Evolutionary conservation across 2,113 vertebrate genomes (phyloP), one percentile per base, ranked within the genome.

Genomic region (Pagrus major): DNA sequence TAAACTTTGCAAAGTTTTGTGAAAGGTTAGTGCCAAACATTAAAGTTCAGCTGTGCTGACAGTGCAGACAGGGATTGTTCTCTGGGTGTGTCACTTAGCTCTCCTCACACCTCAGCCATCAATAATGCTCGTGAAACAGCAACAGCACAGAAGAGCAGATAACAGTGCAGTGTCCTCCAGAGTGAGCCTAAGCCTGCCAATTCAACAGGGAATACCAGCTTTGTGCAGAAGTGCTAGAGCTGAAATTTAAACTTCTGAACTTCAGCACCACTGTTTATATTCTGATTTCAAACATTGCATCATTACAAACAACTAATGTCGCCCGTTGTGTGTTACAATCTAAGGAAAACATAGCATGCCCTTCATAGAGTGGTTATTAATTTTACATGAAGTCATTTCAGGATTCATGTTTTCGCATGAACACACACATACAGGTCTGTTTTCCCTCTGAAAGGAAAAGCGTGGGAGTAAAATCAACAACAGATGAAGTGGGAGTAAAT

Each of bases 41-140:
- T 23, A 7, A 49, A 37, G 29, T 73, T 69, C 39, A 60, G 63
- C 23, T 5, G 31, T 78, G 72, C 76, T 87, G 80, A 85, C 60
- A 20, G 25, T 41, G 66, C 44, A 63, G 37, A 39, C 41, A 33
- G 31, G 21, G 29, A 74, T 73, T 78, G 7, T 58, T 77, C 51
- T 66, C 69, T 56, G 23, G 6, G 54, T n/a, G 44, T 83, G 67
- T 70, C 74, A 79, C 77, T 47, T 18, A 59, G 42, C 47, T 84
- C 33, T 41, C 44, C 21, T 66, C 59, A 21, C 41, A 71, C 54
- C 41, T 58, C 63, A 74, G 59, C 47, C 59, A 71, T 82, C 78
- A 82, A 31, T 41, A 80, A 51, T 2, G 14, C 8, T 35, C 33
- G 64, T 44, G 63, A 76, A 69, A 75, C 29, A 72, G 61, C 29